Conservation (phyloP, 2,888 invertebrate genomes). For the Trachelus tabidus region DNA sequence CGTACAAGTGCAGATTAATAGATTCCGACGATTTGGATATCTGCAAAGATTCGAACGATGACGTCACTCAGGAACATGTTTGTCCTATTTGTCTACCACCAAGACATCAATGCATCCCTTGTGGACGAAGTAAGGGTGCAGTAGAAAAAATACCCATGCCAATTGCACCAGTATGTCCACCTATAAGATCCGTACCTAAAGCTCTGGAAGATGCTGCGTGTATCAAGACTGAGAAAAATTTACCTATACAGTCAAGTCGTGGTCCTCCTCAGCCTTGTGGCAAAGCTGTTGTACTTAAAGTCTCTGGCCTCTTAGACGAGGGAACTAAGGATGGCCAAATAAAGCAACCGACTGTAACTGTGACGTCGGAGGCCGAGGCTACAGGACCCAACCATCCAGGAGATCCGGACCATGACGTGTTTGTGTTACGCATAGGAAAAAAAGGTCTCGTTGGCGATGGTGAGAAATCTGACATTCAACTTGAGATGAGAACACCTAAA, state of each 20-base stretch:
- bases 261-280: slow-evolving; percentile 43
- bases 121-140: slow-evolving; percentile 30
- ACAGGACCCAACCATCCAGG: slow-evolving; percentile 36
- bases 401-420: slow-evolving; percentile 78
- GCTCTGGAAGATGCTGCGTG: not conserved
- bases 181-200: not conserved
- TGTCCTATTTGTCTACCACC: slow-evolving; percentile 35
- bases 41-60: slow-evolving; percentile 28
- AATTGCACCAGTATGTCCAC: not conserved
- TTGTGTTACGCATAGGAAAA: slow-evolving; percentile 79
- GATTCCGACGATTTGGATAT: slow-evolving; percentile 33
- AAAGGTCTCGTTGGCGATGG: slow-evolving; percentile 76
- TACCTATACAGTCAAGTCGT: slow-evolving; percentile 44
- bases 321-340: slow-evolving; percentile 19
- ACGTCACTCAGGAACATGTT: not conserved
- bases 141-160: slow-evolving; percentile 3
- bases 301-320: slow-evolving; percentile 53
- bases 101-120: slow-evolving; percentile 36
- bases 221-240: not conserved
- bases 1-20: slow-evolving; percentile 49
- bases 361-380: slow-evolving; percentile 42
- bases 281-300: slow-evolving; percentile 57
- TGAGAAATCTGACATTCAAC: slow-evolving; percentile 77
- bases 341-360: slow-evolving; percentile 48
- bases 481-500: slow-evolving; percentile 80